Base-by-base conservation (phyloP, 2,888 invertebrate species). In the Dryobotodes eremita region DNA sequence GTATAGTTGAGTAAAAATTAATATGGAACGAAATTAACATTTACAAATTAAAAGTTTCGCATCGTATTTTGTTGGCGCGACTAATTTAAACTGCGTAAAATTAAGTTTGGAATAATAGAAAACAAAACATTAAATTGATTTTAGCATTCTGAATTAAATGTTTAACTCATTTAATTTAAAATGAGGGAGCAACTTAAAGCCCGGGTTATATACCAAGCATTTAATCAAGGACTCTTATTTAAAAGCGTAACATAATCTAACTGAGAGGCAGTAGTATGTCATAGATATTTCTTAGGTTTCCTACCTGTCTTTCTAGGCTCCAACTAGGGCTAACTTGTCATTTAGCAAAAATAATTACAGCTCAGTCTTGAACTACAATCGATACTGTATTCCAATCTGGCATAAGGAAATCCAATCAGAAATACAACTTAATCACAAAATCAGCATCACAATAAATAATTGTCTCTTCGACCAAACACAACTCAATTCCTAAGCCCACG, bases 11-110 rank as follows among this genome's bases (percentile, higher is more conserved):
- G 80, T 89, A 90, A 92, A 93, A 94, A 94, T 94, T 94, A 94
- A 93, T 93, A 92, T 92, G 90, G 87, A 91, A 89, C 89, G 82
- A 91, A 91, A 92, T 92, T 92, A 92, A 91, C 91, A 92, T 92
- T 91, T 86, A 88, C 88, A 91, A 92, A 92, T 93, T 91, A 91
- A 91, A 90, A 91, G 88, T 89, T 91, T 87, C 77, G n/a, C 83
- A 79, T 73, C 86, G 80, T 82, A 79, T 85, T 89, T 84, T 82
- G 83, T 86, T 90, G 81, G 83, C 81, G 83, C 70, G 80, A 77
- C 82, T 80, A 78, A 88, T 85, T 89, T 89, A 73, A 83, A 86
- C 75, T 84, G 78, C 75, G 81, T 88, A 79, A 71, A 86, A 88
- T 84, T 82, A 82, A 80, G 57, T 83, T 84, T 74, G 11, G 36